Base-by-base conservation (phyloP, 92 coral and sea anemone species). In the Isaurus tuberculatus region DNA sequence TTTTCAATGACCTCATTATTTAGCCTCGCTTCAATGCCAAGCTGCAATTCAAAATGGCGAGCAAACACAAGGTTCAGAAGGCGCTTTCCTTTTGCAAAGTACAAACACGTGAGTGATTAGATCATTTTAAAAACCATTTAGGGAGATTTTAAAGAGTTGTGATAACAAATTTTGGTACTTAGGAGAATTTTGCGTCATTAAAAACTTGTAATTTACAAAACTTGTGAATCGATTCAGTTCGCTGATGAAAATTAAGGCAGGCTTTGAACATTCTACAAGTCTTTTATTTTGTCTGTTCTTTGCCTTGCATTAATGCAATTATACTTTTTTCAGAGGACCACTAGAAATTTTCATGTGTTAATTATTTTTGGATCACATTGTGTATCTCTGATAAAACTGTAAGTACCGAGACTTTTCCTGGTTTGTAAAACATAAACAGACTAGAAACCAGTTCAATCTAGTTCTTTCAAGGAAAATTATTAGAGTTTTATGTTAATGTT, bases 1-100 rank as follows among this genome's bases (percentile, higher is more conserved):
- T 55, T 55, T 55, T 40, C 44, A 55, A 55, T 55, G 63, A 55
- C 63, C 63, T 55, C 63, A 55, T 55, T 55, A n/a, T 49, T 49
- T 49, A 15, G 58, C 58, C 20, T 15, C 20, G n/a, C 5, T 1
- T 49, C 58, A 49, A 49, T 49, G 22, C 58, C 58, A n/a, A 19
- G 19, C 58, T 19, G n/a, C 11, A 49, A 49, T 19, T 49, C 58
- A 49, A 49, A 49, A 49, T 49, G 58, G 58, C n/a, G n/a, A 49
- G 58, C 20, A 49, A n/a, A 49, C 58, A 14, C 20, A 49, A 8
- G 58, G 58, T 49, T 49, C 2, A 14, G 15, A 49, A 49, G 58
- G 58, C 20, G 58, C 20, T 49, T 40, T 40, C 46, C 58, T 49
- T 49, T 15, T 49, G 58, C 14, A 49, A 4, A 49, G 14, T 49